Base-by-base conservation (phyloP, 1,140 invertebrate genomes). In the Psilanteris sp. region DNA sequence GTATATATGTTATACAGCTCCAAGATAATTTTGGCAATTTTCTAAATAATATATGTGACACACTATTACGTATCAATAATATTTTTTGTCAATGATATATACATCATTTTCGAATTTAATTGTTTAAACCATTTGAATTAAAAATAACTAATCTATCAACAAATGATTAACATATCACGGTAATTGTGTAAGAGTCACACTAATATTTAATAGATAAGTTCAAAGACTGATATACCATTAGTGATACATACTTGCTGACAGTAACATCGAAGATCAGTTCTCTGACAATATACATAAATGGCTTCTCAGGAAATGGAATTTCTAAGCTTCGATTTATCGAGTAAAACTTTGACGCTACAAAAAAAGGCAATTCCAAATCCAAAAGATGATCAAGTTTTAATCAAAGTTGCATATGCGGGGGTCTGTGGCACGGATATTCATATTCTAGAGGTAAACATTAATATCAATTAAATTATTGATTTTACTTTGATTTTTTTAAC, bases 361-460 rank as follows among this genome's bases (percentile, higher is more conserved):
- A 84, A 89, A 37, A 80, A 87, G 3, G 85, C 85, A 7, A 85
- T 91, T 22, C 91, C 91, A 0, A 79, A 81, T 41, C 81, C 91
- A 1, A 67, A 71, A 0, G 77, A 85, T 0, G 9, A 79, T 18
- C 89, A 92, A 11, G 89, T 92, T 7, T 83, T 93, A n/a, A 87
- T 93, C 1, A 90, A 90, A 78, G 91, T 93, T 0, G 88, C 90
- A 14, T 92, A 91, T 78, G 84, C 91, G 1, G 94, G 94, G 1
- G 90, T 95, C 16, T 95, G 94, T 85, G 94, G 94, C 1, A 94
- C 93, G 10, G 94, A 95, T 86, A 88, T 95, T 0, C 93, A 95
- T 78, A 93, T 94, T 77, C 89, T 92, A 6, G 88, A 90, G 82
- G 91, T 92, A 85, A 20, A 20, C 18, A n/a, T n/a, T n/a, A n/a